Conservation (phyloP, 2,113 vertebrate genomes). For the Syrrhaptes paradoxus region DNA sequence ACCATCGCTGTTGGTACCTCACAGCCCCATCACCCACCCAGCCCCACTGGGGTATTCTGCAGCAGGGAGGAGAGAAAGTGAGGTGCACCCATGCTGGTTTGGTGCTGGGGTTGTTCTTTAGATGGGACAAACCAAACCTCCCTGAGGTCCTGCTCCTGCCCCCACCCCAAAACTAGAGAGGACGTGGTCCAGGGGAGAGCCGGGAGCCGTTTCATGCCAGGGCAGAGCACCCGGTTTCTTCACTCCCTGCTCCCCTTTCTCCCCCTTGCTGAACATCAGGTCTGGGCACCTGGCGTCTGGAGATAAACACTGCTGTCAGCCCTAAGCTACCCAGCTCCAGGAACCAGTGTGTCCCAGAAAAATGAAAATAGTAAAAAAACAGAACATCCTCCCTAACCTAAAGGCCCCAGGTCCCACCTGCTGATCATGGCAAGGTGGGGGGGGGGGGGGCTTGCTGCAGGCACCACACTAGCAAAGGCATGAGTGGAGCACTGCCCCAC, state of each 20-base stretch:
- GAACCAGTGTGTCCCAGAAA: fast-evolving
- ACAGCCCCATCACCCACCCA: not conserved
- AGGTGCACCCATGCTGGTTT: not conserved
- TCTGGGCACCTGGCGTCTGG: not conserved
- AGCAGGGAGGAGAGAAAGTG: not conserved
- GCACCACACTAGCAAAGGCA: fast-evolving
- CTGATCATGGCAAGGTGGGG: fast-evolving
- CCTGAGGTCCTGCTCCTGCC: not conserved
- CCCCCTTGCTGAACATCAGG: fast-evolving
- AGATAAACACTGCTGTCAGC: not conserved
- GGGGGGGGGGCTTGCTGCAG: not conserved
- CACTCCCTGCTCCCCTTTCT: not conserved
- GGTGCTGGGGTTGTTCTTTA: not conserved
- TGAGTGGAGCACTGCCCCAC: not conserved
- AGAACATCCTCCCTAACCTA: not conserved
- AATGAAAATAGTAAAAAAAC: not conserved
- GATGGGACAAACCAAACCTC: not conserved
- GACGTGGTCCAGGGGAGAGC: fast-evolving
- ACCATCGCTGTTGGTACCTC: constrained; percentile 35
- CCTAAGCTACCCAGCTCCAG: not conserved
- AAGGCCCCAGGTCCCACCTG: fast-evolving
- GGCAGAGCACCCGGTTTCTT: fast-evolving
- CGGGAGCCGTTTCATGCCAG: not conserved
- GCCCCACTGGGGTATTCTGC: not conserved
- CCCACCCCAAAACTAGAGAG: not conserved